Percentiles rank a stretch among this genome's conserved stretches.
Conservation (phyloP, 2,797 vertebrate species). For the Pyrocephalus nanus region DNA sequence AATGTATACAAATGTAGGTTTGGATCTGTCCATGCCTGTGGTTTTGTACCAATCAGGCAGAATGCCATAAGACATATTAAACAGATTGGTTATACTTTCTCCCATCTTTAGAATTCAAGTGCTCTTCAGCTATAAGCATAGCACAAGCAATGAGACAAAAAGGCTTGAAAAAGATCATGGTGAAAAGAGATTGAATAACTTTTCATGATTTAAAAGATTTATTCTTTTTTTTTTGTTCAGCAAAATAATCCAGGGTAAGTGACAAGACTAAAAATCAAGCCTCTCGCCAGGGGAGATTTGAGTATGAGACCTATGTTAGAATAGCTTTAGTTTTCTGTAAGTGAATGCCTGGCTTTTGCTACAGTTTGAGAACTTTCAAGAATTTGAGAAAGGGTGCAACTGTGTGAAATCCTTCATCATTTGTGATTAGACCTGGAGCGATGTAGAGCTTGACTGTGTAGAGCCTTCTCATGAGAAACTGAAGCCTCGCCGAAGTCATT, state of each 20-base stretch:
- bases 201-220: not conserved
- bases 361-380: not conserved
- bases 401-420: not conserved
- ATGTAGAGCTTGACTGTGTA: constrained; percentile 60
- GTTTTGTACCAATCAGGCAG: not conserved
- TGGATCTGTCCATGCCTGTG: not conserved
- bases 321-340: not conserved
- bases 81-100: not conserved
- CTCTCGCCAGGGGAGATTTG: not conserved
- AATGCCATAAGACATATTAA: not conserved
- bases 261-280: not conserved
- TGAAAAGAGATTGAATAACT: not conserved
- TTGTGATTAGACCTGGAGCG: constrained; percentile 57
- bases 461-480: constrained; percentile 30
- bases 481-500: constrained; percentile 53
- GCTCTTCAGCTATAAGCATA: not conserved
- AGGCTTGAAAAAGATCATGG: not conserved
- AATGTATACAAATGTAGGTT: not conserved
- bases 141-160: not conserved
- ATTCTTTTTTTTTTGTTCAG: not conserved
- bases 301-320: not conserved
- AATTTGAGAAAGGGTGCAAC: not conserved
- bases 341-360: not conserved
- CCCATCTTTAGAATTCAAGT: not conserved
- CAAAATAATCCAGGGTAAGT: not conserved